Conservation (phyloP, 2,888 invertebrate species). For the Ichneumoninae sp. region DNA sequence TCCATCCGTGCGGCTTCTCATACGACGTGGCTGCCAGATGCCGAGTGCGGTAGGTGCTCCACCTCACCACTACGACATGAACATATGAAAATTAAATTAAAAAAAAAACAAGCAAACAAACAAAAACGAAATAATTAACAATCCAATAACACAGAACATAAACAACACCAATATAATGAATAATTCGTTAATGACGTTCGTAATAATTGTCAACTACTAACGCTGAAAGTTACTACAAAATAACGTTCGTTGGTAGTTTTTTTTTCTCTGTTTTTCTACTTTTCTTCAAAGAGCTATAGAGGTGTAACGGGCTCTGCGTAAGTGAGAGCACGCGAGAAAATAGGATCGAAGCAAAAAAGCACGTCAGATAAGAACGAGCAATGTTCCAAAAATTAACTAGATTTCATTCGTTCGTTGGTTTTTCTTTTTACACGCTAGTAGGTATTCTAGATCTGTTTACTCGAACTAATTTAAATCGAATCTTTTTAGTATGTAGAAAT, state of each 20-base stretch:
- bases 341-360: slow-evolving; percentile 11
- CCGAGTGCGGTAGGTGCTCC: slow-evolving; percentile 84
- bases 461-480: slow-evolving; percentile 27
- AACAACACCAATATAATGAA: slow-evolving; percentile 52
- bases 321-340: slow-evolving; percentile 32
- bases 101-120: slow-evolving; percentile 60
- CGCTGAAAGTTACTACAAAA: slow-evolving; percentile 50
- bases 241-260: slow-evolving; percentile 42
- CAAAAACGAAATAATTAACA: slow-evolving; percentile 47
- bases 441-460: not conserved
- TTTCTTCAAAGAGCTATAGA: slow-evolving; percentile 32
- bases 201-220: slow-evolving; percentile 60
- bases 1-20: slow-evolving; percentile 86
- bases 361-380: slow-evolving; percentile 47
- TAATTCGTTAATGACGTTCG: slow-evolving; percentile 55
- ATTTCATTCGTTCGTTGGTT: slow-evolving; percentile 29
- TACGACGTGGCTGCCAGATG: slow-evolving; percentile 85
- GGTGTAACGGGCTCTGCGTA: slow-evolving; percentile 33
- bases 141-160: slow-evolving; percentile 35
- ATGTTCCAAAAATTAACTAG: slow-evolving; percentile 61
- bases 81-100: slow-evolving; percentile 77
- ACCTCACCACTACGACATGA: slow-evolving; percentile 84
- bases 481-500: slow-evolving; percentile 43
- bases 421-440: slow-evolving; percentile 34
- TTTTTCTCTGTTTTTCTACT: slow-evolving; percentile 14